A percentile compares a stretch with the other conserved stretches of the same genome.
phyloP scores from a whole-genome alignment of 2,113 vertebrate species.

The Mola mola region DNA sequence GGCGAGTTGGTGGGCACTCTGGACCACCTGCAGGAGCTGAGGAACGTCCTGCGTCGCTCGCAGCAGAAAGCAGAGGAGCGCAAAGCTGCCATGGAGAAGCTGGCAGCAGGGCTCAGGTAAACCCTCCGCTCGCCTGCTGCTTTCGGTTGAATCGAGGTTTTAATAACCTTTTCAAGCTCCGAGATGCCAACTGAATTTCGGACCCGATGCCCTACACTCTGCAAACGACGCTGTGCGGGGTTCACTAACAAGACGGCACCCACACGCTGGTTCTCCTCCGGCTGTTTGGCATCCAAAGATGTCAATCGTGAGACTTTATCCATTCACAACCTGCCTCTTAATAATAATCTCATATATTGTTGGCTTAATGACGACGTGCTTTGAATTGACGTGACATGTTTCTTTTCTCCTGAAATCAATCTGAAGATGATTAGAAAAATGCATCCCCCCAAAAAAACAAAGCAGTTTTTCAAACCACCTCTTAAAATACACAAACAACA shows the following conservation, averaged over 20 bases:
- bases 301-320: too few relatives aligned
- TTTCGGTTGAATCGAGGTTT: background rate
- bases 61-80: conserved; percentile 91
- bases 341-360: background rate
- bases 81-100: conserved; percentile 82
- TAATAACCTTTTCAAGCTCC: background rate
- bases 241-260: background rate
- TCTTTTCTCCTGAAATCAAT: conserved; percentile 11
- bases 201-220: background rate
- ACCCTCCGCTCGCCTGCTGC: conserved; percentile 18
- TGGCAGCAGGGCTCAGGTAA: conserved; percentile 89
- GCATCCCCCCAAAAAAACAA: too few relatives aligned
- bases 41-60: conserved; percentile 84
- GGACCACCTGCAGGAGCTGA: conserved; percentile 87
- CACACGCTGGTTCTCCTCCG: background rate
- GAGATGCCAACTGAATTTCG: background rate
- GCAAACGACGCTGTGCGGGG: background rate
- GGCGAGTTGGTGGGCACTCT: conserved; percentile 86
- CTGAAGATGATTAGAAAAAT: background rate
- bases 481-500: too few relatives aligned
- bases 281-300: background rate
- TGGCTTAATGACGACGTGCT: background rate
- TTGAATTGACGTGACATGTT: background rate
- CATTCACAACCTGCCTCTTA: background rate
- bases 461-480: too few relatives aligned